Evolutionary conservation across 2,888 invertebrate genomes (phyloP).

Genomic region (Chloroclystis v-ata): DNA sequence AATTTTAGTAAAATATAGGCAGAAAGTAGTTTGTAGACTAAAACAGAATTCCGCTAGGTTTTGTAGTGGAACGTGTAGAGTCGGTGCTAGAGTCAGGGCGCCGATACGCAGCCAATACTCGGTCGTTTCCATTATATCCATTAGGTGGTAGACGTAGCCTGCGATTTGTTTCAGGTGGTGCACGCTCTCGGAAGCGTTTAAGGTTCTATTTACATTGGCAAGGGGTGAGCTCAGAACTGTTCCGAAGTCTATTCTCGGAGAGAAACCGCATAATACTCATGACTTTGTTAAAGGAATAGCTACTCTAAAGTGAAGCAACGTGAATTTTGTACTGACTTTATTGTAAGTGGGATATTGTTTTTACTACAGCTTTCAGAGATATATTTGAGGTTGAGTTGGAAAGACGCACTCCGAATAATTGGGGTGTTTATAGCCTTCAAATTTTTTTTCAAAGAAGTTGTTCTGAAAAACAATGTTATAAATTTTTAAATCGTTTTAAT

Average conservation of each 20-base stretch:
- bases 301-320: background rate
- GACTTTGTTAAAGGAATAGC: background rate
- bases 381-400: too few relatives aligned
- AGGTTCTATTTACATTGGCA: conserved; percentile 5
- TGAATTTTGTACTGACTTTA: background rate
- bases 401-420: too few relatives aligned
- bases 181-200: conserved; percentile 38
- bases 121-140: conserved; percentile 41
- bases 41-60: too few relatives aligned
- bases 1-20: too few relatives aligned
- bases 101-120: conserved; percentile 12
- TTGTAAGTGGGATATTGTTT: background rate
- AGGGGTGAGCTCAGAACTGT: background rate
- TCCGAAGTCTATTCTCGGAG: background rate
- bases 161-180: conserved; percentile 65
- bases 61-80: background rate
- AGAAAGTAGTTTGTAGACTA: too few relatives aligned
- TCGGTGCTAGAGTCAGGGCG: background rate
- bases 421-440: too few relatives aligned
- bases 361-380: background rate
- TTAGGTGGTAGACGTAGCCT: conserved; percentile 23
- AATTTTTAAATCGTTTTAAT: too few relatives aligned
- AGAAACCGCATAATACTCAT: background rate
- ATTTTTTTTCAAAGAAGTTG: too few relatives aligned
- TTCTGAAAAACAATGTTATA: too few relatives aligned